Percentiles rank a stretch among this genome's conserved stretches.
phyloP scores from a whole-genome alignment of 2,797 vertebrate species.

The Adrianichthys oophorus region DNA sequence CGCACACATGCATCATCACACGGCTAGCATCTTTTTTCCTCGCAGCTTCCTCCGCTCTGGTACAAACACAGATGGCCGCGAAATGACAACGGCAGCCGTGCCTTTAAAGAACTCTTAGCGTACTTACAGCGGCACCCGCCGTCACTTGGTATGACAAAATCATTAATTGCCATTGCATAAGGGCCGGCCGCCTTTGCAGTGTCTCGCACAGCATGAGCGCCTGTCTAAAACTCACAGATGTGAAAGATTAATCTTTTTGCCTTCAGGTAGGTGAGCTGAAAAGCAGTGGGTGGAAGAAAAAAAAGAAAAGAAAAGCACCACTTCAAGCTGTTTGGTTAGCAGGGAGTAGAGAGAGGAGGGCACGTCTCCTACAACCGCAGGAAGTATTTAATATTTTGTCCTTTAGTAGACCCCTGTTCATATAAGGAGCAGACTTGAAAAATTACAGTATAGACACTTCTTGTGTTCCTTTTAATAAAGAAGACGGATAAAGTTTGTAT shows the following conservation, averaged over 20 bases:
- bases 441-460: conserved; percentile 49
- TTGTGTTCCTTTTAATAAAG: conserved; percentile 14
- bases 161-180: conserved; percentile 91
- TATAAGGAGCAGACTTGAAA: conserved; percentile 54
- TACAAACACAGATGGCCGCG: conserved; percentile 86
- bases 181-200: conserved; percentile 78
- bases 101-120: conserved; percentile 80
- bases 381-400: conserved; percentile 68
- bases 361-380: conserved; percentile 46
- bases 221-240: conserved; percentile 86
- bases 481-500: conserved; percentile 27
- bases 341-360: conserved; percentile 65
- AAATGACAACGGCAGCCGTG: conserved; percentile 84
- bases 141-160: conserved; percentile 88
- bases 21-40: conserved; percentile 45
- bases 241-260: conserved; percentile 86
- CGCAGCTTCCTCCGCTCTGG: conserved; percentile 65
- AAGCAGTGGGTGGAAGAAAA: conserved; percentile 67
- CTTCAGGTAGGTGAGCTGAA: conserved; percentile 84
- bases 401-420: conserved; percentile 70
- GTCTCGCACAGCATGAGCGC: conserved; percentile 85
- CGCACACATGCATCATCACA: conserved; percentile 64
- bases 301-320: conserved; percentile 25
- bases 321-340: conserved; percentile 77
- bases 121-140: conserved; percentile 78